Evolutionary conservation across 2,888 invertebrate species (phyloP).

Genomic region (Masnerella sp.): DNA sequence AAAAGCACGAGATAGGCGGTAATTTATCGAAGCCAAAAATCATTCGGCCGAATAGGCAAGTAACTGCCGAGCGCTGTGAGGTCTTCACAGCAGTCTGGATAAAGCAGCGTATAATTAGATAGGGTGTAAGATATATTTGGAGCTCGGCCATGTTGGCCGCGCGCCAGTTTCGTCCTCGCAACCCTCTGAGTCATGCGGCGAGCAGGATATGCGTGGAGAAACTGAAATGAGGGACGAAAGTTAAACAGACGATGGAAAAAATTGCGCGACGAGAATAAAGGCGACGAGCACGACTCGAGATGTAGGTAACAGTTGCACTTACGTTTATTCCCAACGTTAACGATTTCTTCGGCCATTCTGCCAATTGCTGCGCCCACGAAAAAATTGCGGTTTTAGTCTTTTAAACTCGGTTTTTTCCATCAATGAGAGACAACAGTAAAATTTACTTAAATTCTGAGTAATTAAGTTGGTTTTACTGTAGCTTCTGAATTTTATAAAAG

Average conservation of each 20-base stretch:
- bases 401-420: too few species aligned
- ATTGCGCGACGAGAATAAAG: slow-evolving; percentile 51
- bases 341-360: background rate
- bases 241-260: slow-evolving; percentile 48
- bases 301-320: slow-evolving; percentile 37
- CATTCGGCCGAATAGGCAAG: slow-evolving; percentile 68
- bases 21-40: slow-evolving; percentile 70
- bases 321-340: slow-evolving; percentile 23
- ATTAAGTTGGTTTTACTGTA: too few species aligned
- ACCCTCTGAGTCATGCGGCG: slow-evolving; percentile 60
- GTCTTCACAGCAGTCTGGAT: slow-evolving; percentile 74
- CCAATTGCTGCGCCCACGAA: slow-evolving; percentile 2
- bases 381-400: background rate
- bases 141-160: slow-evolving; percentile 75
- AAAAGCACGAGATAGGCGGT: slow-evolving; percentile 48
- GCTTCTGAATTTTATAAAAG: too few species aligned
- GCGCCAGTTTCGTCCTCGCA: slow-evolving; percentile 70
- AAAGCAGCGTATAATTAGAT: slow-evolving; percentile 77
- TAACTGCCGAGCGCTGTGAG: slow-evolving; percentile 69
- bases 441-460: too few species aligned
- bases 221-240: slow-evolving; percentile 54
- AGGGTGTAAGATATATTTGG: slow-evolving; percentile 77
- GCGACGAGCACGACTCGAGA: slow-evolving; percentile 15
- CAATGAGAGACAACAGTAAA: too few species aligned
- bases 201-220: slow-evolving; percentile 60